Evolutionary conservation across 2,888 invertebrate genomes (phyloP), one percentile per base, ranked within the genome.

Genomic region (Latheticus oryzae): DNA sequence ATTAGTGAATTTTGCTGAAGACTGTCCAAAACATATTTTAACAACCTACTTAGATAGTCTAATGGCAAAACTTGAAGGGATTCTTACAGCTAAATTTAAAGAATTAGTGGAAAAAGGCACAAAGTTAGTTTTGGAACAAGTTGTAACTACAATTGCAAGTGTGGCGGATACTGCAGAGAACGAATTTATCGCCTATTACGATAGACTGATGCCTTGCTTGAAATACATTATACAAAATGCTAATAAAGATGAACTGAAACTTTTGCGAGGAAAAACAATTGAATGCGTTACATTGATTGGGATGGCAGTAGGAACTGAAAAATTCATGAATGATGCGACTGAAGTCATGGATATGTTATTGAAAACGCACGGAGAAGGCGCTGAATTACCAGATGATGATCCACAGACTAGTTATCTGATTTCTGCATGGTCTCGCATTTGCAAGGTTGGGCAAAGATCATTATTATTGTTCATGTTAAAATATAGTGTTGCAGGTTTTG

Each of bases 271-370:
- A 57, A 99, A 99, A 81, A 96, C 98, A 1, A 99, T 99, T 65
- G 99, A 99, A 79, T 99, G 99, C 76, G 95, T 99, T 64, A 97
- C 97, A 75, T 85, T 99, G 54, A 98, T 99, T 76, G 99, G 99
- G 69, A 78, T 91, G 66, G 91, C 91, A 19, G 91, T 91, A 12
- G 91, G 91, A 1, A 83, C 87, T 21, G 90, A 90, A 58, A 91
- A 91, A 82, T 97, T 97, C 78, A 87, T 91, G 77, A 79, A 84
- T 2, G 97, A 98, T 78, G 97, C 97, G 0, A 91, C 90, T 48
- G 95, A 96, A 77, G 91, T 98, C 8, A 98, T 98, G 97, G 91
- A 95, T 71, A 85, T 97, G 81, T 81, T 98, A 47, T 78, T 98
- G 62, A 92, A 93, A 78, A 93, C 95, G 0, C 95, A 97, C 76